Conservation (phyloP, 2,113 vertebrate genomes). For the Telmatochromis brichardi region DNA sequence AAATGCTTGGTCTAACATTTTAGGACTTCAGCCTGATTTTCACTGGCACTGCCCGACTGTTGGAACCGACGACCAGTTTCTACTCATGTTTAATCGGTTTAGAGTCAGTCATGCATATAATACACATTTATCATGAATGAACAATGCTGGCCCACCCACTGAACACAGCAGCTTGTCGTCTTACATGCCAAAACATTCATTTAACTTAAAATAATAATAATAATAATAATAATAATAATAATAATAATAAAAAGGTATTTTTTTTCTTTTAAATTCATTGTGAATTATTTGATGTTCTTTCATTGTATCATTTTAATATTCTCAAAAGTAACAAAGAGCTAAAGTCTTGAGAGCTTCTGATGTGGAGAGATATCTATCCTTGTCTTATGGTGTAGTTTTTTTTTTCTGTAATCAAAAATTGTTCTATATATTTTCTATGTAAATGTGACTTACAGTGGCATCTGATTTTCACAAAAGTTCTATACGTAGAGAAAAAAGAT, state of each 20-base stretch:
- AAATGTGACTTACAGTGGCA: background rate
- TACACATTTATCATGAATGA: slow-evolving; percentile 54
- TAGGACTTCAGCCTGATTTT: background rate
- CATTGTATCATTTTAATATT: background rate
- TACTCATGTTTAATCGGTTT: slow-evolving; percentile 34
- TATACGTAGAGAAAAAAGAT: background rate
- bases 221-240: background rate
- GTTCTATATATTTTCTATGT: background rate
- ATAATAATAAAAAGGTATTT: background rate
- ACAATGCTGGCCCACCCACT: slow-evolving; percentile 38
- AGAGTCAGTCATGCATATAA: slow-evolving; percentile 26
- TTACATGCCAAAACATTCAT: slow-evolving; percentile 16
- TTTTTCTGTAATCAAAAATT: background rate
- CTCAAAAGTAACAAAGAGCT: background rate
- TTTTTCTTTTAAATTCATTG: background rate
- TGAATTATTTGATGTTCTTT: background rate
- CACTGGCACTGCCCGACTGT: background rate
- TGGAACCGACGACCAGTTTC: slow-evolving; percentile 3
- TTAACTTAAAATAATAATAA: background rate
- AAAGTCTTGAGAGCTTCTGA: background rate
- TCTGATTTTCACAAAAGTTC: background rate
- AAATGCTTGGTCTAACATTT: slow-evolving; percentile 14
- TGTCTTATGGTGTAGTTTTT: background rate
- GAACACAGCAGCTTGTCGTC: background rate
- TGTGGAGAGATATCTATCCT: background rate